Conservation (phyloP, 2,113 vertebrate genomes). For the Lagopus leucura region DNA sequence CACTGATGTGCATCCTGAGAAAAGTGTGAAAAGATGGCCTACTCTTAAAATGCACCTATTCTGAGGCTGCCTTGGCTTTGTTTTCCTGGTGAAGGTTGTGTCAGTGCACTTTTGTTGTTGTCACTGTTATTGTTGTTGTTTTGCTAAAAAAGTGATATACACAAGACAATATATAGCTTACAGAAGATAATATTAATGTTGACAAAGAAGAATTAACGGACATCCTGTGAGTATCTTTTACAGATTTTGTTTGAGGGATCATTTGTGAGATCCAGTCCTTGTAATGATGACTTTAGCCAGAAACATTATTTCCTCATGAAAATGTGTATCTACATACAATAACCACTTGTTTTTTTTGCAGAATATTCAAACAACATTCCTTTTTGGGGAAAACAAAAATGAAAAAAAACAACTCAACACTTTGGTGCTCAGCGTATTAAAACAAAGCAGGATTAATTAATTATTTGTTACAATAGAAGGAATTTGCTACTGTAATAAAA, state of each 20-base stretch:
- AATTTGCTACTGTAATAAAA: not conserved
- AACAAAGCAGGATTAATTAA: not conserved
- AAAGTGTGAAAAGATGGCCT: not conserved
- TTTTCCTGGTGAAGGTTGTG: not conserved
- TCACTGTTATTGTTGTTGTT: not conserved
- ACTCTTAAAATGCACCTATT: not conserved
- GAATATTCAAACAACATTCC: not conserved
- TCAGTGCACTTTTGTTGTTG: not conserved
- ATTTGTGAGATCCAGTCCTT: not conserved
- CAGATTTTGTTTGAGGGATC: not conserved
- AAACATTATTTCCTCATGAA: not conserved
- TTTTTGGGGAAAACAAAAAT: not conserved
- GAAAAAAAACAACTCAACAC: not conserved
- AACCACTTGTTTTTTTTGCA: not conserved
- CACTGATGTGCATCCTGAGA: not conserved
- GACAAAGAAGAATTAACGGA: not conserved
- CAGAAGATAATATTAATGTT: not conserved
- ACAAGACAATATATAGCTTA: not conserved
- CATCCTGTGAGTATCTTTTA: not conserved
- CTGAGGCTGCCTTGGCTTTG: not conserved
- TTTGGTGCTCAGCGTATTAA: not conserved
- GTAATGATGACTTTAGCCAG: not conserved
- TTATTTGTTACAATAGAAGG: not conserved
- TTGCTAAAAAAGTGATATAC: no score
- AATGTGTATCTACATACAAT: not conserved